Evolutionary conservation across 2,113 vertebrate genomes (phyloP).

Genomic region (Hypanus sabinus): DNA sequence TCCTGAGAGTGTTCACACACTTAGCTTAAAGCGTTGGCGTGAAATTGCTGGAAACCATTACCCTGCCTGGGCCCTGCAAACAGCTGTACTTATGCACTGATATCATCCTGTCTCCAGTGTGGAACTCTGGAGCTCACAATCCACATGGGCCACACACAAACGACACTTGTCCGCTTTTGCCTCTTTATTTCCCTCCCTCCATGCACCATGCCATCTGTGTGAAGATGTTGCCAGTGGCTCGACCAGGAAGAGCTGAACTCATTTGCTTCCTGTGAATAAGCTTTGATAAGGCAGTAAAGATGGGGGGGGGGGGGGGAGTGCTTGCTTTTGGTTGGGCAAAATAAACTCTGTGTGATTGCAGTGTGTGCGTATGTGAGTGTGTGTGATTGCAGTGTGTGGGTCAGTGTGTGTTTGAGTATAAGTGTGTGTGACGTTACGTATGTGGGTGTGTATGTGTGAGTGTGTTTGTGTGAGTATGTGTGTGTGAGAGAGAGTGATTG

Average conservation of each 20-base stretch:
- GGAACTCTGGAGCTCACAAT: no score
- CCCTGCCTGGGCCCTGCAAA: not conserved
- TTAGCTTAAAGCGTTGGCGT: conserved; percentile 72
- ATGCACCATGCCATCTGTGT: conserved; percentile 57
- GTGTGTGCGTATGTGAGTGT: no score
- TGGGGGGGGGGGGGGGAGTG: not conserved
- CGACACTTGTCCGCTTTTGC: not conserved
- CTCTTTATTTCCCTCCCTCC: no score
- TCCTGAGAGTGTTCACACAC: conserved; percentile 89
- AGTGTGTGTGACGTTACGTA: no score
- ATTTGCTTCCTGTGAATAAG: conserved; percentile 99
- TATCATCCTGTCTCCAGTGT: not conserved
- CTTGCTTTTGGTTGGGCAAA: not conserved
- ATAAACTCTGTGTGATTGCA: not conserved
- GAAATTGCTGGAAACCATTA: conserved; percentile 24
- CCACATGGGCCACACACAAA: conserved; percentile 10
- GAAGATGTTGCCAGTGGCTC: conserved; percentile 80
- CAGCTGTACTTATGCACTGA: conserved; percentile 1
- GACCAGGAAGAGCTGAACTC: conserved; percentile 84
- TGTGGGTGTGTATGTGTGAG: no score
- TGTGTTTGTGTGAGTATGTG: no score
- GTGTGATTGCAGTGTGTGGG: no score
- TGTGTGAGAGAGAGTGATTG: no score
- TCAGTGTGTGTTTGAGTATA: no score
- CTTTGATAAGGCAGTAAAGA: conserved; percentile 61